Evolutionary conservation across 2,113 vertebrate genomes (phyloP), one percentile per base, ranked within the genome.

Genomic region (Ornithorhynchus anatinus): DNA sequence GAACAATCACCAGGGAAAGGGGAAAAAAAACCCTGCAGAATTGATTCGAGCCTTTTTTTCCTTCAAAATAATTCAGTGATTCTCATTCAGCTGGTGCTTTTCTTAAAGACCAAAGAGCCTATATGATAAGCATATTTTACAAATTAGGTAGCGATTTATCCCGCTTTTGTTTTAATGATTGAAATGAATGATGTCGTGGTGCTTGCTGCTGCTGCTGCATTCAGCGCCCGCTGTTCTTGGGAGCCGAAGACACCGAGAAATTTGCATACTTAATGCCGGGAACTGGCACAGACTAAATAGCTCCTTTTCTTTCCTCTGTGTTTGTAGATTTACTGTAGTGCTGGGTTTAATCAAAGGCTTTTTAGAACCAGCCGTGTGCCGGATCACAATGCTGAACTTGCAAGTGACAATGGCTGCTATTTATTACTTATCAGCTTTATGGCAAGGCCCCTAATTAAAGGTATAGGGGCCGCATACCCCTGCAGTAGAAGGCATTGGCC

Each of bases 151-250:
- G 85, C 87, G 83, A 90, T 91, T 91, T 90, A 91, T 89, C 89
- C 88, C 64, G 84, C 84, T 89, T 91, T 92, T 91, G 88, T 89
- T 91, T 92, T 91, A 93, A 93, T 89, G 90, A 92, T 91, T 91
- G 88, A 89, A 91, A 91, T 89, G 90, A 91, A 92, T 89, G 85
- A 86, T 90, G 89, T 91, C 83, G 84, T 90, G 86, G 83, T 62
- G 89, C 84, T 84, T 64, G 84, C 87, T 82, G 85, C 85, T 81
- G 75, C 84, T 82, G 80, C 84, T 80, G 74, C 81, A 86, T 88
- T 90, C 89, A 90, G 80, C 81, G 79, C 87, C 89, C 87, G 77
- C 89, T 92, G 89, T 92, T 91, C 88, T 87, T 82, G 67, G 84
- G 81, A 92, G 88, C 87, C 84, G 84, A 89, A 89, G 87, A 88